Conservation (phyloP, 1,140 invertebrate genomes). For the Drosophila saltans region DNA sequence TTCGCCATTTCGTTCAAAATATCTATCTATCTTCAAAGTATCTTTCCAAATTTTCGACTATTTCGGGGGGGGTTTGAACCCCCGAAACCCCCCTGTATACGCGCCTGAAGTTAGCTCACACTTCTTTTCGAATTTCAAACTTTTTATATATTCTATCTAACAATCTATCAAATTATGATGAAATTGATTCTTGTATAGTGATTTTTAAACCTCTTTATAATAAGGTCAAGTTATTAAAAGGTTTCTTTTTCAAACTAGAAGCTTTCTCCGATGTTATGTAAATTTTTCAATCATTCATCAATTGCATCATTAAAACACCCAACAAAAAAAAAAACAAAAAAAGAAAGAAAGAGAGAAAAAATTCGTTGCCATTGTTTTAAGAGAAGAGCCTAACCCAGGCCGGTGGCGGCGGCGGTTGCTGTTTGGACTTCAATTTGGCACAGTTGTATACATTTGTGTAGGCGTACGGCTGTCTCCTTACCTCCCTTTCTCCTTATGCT, state of each 20-base stretch:
- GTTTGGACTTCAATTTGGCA: constrained; percentile 6
- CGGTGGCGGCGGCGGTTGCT: neutral
- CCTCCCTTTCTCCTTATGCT: neutral
- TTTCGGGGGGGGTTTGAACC: no score
- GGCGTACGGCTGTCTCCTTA: neutral
- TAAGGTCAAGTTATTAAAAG: neutral
- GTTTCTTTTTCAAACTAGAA: neutral
- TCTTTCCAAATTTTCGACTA: no score
- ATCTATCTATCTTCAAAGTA: no score
- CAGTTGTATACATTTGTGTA: constrained; percentile 4
- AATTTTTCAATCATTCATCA: constrained; percentile 3
- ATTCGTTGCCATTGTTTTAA: neutral
- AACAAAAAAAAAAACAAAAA: neutral
- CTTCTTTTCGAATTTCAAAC: no score
- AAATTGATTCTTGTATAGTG: neutral
- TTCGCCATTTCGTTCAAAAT: no score
- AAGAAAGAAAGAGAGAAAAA: neutral
- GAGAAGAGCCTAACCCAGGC: neutral
- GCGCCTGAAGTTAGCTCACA: no score
- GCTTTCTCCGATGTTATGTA: constrained; percentile 8
- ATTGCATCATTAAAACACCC: constrained; percentile 6
- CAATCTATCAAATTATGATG: neutral
- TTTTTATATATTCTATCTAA: neutral
- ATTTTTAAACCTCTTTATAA: neutral
- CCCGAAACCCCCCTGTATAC: no score